These are phyloP conservation scores for Echinops telfairi DNA, from an alignment of 2,113 vertebrate species.

Conservation along the genomic window DNA sequence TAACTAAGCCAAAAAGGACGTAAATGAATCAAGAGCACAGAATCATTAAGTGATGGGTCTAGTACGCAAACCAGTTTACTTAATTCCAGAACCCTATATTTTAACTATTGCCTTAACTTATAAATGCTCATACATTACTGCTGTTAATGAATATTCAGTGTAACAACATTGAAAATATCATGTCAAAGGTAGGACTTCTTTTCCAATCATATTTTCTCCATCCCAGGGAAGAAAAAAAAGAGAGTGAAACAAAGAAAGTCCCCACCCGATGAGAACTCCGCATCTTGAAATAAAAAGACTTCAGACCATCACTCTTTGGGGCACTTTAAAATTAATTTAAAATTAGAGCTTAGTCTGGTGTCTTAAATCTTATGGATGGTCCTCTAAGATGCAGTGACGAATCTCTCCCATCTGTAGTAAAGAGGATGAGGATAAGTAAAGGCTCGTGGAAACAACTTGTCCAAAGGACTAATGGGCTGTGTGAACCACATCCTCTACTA, in stretches of 20 bases:
- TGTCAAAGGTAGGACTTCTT: constrained; percentile 51
- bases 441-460: too few species aligned
- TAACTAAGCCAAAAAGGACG: background rate
- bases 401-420: too few species aligned
- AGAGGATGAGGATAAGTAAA: too few species aligned
- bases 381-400: too few species aligned
- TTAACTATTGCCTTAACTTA: background rate
- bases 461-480: too few species aligned
- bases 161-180: constrained; percentile 39
- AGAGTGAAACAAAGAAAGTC: background rate
- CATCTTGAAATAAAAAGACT: constrained; percentile 34
- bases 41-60: background rate
- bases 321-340: constrained; percentile 36
- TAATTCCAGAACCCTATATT: background rate
- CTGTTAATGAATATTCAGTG: constrained; percentile 65
- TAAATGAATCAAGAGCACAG: background rate
- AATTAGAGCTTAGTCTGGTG: background rate
- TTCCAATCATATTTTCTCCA: constrained; percentile 62
- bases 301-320: constrained; percentile 4
- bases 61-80: background rate
- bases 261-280: background rate
- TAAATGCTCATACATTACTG: constrained; percentile 27
- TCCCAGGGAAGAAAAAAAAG: background rate
- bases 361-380: too few species aligned
- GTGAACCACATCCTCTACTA: too few species aligned